A percentile compares a stretch with the other conserved stretches of the same genome.
phyloP scores from a whole-genome alignment of 1,140 invertebrate genomes.

The Diorhabda sublineata region DNA sequence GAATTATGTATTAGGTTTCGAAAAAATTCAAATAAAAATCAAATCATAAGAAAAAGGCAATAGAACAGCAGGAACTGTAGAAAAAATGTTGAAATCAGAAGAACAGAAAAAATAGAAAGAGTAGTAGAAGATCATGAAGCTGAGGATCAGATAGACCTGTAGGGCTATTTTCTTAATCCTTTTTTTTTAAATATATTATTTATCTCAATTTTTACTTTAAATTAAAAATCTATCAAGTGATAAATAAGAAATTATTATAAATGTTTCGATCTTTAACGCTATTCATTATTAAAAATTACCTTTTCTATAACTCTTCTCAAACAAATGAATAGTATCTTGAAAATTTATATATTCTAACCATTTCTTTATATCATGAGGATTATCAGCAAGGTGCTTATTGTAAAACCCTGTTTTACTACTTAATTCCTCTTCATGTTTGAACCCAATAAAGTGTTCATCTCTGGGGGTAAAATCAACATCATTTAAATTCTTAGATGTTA shows the following conservation, averaged over 20 bases:
- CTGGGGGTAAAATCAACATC: constrained; percentile 26
- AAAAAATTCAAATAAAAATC: too few species aligned
- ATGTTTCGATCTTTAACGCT: constrained; percentile 23
- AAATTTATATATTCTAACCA: constrained; percentile 58
- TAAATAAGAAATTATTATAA: neutral
- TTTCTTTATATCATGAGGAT: constrained; percentile 50
- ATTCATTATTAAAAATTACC: constrained; percentile 33
- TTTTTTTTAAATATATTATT: neutral
- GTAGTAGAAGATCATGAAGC: too few species aligned
- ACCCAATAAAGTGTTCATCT: constrained; percentile 34
- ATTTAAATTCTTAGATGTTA: constrained; percentile 32
- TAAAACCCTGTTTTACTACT: constrained; percentile 49
- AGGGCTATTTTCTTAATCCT: too few species aligned
- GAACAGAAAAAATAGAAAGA: too few species aligned
- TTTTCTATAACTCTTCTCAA: constrained; percentile 46
- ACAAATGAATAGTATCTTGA: constrained; percentile 51
- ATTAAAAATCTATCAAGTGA: neutral
- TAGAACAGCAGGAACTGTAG: too few species aligned
- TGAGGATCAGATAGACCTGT: too few species aligned
- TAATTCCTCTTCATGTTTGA: constrained; percentile 49
- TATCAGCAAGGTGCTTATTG: constrained; percentile 51
- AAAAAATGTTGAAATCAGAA: too few species aligned
- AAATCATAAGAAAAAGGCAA: too few species aligned
- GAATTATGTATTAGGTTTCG: too few species aligned
- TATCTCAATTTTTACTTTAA: neutral